Evolutionary conservation across 2,888 invertebrate genomes (phyloP), one percentile per base, ranked within the genome.

Genomic region (Boloria euphrosyne): DNA sequence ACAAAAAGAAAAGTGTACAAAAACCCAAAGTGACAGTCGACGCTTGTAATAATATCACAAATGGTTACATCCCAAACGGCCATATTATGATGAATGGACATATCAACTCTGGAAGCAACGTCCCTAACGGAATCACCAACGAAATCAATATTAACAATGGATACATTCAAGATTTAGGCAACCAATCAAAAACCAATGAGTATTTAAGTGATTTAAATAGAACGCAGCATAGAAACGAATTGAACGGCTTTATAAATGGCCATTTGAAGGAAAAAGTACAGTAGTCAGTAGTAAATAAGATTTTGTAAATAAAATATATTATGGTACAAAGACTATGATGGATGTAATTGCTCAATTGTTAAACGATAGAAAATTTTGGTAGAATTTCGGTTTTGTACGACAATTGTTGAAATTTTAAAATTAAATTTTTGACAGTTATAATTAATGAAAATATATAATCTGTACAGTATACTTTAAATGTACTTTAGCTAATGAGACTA

Each of bases 261-360:
- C 78, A 80, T 68, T 78, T 77, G 61, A 90, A 90, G 78, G 83
- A 86, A 78, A 90, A 90, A 80, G 74, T 85, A 73, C 90, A 87
- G 79, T 90, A 90, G 77, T 71, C 71, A 58, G 43, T 59, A 55
- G 47, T 16, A 44, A 7, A 49, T 18, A 52, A 66, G 46, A 57
- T 17, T 60, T 50, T 66, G 52, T 66, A 65, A 58, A 68, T 66
- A 66, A 27, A 66, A 53, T 44, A n/a, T n/a, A n/a, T 7, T 10
- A 63, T 47, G 60, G 68, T 68, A 68, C 68, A 66, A 70, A 70
- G 46, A 61, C 64, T 62, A 53, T 49, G 16, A 10, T 38, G 31
- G 10, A 38, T 55, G 16, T 17, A 43, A 53, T 46, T 60, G 59
- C 65, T 65, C 59, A 65, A 53, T 59, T 64, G 44, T 31, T n/a